A percentile compares a stretch with the other conserved stretches of the same genome.
phyloP scores from a whole-genome alignment of 2,113 vertebrate species.

The Lampris incognitus region DNA sequence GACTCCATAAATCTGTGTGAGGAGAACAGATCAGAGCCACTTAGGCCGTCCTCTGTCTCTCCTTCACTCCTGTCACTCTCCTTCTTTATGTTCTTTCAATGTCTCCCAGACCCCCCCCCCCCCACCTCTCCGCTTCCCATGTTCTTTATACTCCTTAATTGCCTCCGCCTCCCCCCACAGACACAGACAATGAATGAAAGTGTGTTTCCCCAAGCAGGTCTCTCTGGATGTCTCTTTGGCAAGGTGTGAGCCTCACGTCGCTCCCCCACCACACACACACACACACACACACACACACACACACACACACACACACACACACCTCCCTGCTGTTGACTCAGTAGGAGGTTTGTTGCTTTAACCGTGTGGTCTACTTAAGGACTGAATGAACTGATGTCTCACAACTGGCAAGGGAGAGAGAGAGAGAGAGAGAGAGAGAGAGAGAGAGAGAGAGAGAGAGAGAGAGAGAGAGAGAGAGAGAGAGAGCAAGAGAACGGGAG shows the following conservation, averaged over 20 bases:
- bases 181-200: not conserved
- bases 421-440: not conserved
- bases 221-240: slow-evolving; percentile 19
- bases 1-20: slow-evolving; percentile 68
- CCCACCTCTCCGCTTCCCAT: slow-evolving; percentile 19
- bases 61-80: slow-evolving; percentile 73
- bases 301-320: too few relatives aligned
- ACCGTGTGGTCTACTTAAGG: slow-evolving; percentile 76
- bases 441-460: too few relatives aligned
- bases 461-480: too few relatives aligned
- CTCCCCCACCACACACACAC: slow-evolving; percentile 8
- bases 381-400: slow-evolving; percentile 61
- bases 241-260: slow-evolving; percentile 54
- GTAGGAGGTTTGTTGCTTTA: slow-evolving; percentile 73
- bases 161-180: slow-evolving; percentile 24
- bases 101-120: slow-evolving; percentile 19
- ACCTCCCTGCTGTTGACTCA: slow-evolving; percentile 51
- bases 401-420: slow-evolving; percentile 47
- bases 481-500: too few relatives aligned
- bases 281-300: too few relatives aligned
- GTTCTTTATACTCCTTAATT: slow-evolving; percentile 70
- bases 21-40: slow-evolving; percentile 71
- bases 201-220: slow-evolving; percentile 9
- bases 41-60: slow-evolving; percentile 75
- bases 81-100: slow-evolving; percentile 51